Percentiles rank a stretch among this genome's conserved stretches.
Conservation (phyloP, 1,140 invertebrate species). For the Sipha flava region DNA sequence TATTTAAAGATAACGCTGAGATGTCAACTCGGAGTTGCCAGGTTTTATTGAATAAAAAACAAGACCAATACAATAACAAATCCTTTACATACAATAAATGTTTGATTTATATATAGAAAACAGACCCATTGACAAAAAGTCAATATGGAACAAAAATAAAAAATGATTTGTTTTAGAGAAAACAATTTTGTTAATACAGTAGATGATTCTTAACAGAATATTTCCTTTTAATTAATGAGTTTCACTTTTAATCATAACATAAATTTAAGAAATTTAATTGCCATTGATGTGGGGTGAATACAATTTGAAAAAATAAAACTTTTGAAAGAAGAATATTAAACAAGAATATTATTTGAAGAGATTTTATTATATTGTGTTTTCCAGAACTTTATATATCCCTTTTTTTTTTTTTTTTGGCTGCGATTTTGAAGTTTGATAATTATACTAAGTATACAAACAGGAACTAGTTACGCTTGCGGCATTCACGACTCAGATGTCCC, state of each 20-base stretch:
- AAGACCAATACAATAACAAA: constrained; percentile 3
- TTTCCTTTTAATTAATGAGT: neutral
- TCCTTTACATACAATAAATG: constrained; percentile 1
- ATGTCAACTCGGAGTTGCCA: neutral
- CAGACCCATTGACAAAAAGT: neutral
- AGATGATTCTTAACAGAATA: neutral
- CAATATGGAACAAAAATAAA: neutral
- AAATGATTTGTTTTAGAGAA: neutral
- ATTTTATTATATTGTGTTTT: constrained; percentile 11
- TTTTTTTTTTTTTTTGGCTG: constrained; percentile 3
- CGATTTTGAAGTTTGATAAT: neutral
- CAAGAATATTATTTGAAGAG: neutral
- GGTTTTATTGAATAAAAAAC: constrained; percentile 15
- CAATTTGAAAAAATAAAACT: neutral
- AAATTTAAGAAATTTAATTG: neutral
- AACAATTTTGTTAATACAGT: neutral
- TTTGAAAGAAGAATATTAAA: neutral
- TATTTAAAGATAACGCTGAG: neutral
- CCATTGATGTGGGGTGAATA: neutral
- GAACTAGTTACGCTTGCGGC: constrained; percentile 25
- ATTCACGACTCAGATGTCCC: constrained; percentile 33
- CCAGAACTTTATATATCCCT: neutral
- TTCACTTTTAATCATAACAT: neutral
- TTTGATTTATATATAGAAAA: constrained; percentile 2
- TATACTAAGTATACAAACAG: neutral